Percentiles rank a stretch among this genome's conserved stretches.
Conservation (phyloP, 2,888 invertebrate genomes). For the Gibbula magus region DNA sequence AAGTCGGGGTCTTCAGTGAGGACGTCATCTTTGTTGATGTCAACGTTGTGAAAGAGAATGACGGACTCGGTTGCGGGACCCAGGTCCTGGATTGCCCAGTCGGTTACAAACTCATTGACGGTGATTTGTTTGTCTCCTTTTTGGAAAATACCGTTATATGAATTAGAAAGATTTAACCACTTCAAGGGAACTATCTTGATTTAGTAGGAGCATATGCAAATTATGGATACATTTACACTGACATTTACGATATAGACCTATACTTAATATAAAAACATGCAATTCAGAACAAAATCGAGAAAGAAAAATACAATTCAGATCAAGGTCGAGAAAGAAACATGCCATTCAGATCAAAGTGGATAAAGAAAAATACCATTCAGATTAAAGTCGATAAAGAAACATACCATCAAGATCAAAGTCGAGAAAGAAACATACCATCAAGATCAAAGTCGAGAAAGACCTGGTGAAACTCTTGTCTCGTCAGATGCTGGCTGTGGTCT, state of each 20-base stretch:
- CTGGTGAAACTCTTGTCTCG: background rate
- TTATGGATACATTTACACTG: no score
- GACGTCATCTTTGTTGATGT: constrained; percentile 38
- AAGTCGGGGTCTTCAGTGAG: constrained; percentile 38
- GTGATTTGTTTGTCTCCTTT: constrained; percentile 37
- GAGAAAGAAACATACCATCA: background rate
- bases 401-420: background rate
- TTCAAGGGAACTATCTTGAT: no score
- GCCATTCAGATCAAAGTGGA: no score
- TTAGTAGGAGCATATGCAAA: no score
- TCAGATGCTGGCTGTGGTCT: background rate
- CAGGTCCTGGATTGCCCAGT: constrained; percentile 38
- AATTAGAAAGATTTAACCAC: no score
- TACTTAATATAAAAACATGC: no score
- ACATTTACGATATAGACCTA: no score
- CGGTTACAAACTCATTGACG: constrained; percentile 32
- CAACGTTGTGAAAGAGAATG: constrained; percentile 42
- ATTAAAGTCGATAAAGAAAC: background rate
- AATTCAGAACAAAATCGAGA: no score
- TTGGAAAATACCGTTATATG: no score
- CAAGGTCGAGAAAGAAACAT: no score
- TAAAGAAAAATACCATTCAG: no score
- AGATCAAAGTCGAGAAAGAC: background rate
- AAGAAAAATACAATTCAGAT: no score
- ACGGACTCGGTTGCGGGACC: constrained; percentile 39